Base-by-base conservation (phyloP, 2,113 vertebrate genomes). In the Dromaius novaehollandiae region DNA sequence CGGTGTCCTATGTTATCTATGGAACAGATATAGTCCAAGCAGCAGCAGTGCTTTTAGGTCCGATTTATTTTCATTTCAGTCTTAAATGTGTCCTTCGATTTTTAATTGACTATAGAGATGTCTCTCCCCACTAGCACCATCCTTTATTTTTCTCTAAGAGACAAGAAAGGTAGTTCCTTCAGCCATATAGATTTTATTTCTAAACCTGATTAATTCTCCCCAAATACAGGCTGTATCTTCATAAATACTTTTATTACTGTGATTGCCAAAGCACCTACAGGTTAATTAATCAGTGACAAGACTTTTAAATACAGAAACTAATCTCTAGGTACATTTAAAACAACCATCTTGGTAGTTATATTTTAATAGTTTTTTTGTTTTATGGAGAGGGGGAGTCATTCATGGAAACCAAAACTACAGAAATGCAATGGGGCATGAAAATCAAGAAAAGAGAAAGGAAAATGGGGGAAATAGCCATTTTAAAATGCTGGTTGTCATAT, bases 111-210 rank as follows among this genome's bases (percentile, higher is more conserved):
- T 2, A 85, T 19, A 86, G 70, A 74, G 28, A 88, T 65, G 70
- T 36, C 55, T 82, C 60, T 75, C 56, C 71, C 50, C 36, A 65
- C 40, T 66, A 95, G 63, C 15, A 77, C 4, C 7, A 64, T 58
- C 87, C 81, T 85, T 80, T 83, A 78, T 63, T 91, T 95, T 94
- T 89, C 79, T 79, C 40, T 78, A 64, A 66, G 88, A 92, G 58
- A 74, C 40, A 91, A 70, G 53, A 48, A 86, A 88, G n/a, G 24
- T 69, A 26, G 69, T 85, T 84, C 51, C 53, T 93, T 82, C 66
- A 76, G 73, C 42, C 42, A 53, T 70, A 93, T 22, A 89, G 85
- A 96, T 95, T 95, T 96, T 91, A 76, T 21, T 95, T 86, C 92
- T 92, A 94, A 94, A 92, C 17, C 44, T 95, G 79, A 95, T 91